Evolutionary conservation across 2,888 invertebrate species (phyloP).

Genomic region (Tethea ocularis): DNA sequence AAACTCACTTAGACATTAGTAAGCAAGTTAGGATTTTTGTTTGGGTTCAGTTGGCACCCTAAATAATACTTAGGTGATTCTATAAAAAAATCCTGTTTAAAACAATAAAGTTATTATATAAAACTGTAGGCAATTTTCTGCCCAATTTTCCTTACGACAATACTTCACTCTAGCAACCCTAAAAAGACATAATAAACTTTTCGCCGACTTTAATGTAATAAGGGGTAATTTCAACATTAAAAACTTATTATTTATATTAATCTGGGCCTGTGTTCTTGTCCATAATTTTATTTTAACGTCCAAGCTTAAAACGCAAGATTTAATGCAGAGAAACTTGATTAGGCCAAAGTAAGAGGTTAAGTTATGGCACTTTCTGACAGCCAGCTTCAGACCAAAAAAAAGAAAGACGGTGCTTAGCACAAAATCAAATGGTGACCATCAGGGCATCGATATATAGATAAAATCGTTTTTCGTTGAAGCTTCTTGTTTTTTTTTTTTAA

Average conservation of each 20-base stretch:
- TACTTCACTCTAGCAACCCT: not conserved
- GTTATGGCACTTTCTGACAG: not conserved
- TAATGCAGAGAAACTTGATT: constrained; percentile 40
- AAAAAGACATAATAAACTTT: constrained; percentile 1
- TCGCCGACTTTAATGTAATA: not conserved
- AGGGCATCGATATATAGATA: no score
- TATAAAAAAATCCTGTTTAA: no score
- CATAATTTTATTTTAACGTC: constrained; percentile 43
- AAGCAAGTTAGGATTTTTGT: no score
- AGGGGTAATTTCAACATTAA: constrained; percentile 4
- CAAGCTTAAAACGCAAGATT: constrained; percentile 47
- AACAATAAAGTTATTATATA: not conserved
- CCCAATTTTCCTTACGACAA: not conserved
- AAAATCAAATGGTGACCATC: no score
- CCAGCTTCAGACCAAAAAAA: not conserved
- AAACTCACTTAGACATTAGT: no score
- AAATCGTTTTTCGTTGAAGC: no score
- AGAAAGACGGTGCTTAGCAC: constrained; percentile 6
- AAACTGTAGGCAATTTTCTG: not conserved
- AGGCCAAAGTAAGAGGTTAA: constrained; percentile 21
- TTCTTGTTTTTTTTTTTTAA: no score
- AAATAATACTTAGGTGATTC: no score
- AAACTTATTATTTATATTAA: constrained; percentile 6
- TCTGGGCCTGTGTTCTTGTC: constrained; percentile 23
- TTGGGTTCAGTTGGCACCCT: no score